Conservation (phyloP, 2,888 invertebrate species). For the Hetaerina titia region DNA sequence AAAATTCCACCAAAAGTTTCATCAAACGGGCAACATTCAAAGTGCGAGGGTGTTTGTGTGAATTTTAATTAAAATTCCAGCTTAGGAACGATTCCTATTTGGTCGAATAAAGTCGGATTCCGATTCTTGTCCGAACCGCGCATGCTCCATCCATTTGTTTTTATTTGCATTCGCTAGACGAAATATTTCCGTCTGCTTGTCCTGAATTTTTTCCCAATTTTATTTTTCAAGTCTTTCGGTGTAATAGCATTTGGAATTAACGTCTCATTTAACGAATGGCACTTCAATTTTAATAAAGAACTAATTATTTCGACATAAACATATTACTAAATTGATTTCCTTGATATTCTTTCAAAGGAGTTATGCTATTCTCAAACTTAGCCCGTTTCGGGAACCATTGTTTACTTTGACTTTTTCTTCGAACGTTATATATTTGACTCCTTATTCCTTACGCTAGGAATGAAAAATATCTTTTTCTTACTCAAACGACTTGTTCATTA, state of each 20-base stretch:
- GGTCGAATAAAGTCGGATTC: neutral
- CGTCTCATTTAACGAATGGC: neutral
- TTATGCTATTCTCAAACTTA: too few species aligned
- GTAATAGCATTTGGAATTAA: neutral
- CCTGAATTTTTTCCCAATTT: neutral
- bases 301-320: neutral
- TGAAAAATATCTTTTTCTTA: too few species aligned
- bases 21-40: conserved; percentile 29
- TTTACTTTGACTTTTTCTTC: too few species aligned
- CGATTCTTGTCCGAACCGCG: neutral
- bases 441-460: too few species aligned
- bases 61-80: conserved; percentile 65
- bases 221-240: neutral
- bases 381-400: too few species aligned
- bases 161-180: neutral
- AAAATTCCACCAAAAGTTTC: conserved; percentile 36
- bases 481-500: too few species aligned
- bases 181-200: neutral
- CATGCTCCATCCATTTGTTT: neutral
- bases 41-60: neutral
- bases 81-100: neutral
- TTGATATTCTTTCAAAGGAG: neutral
- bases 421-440: too few species aligned
- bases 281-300: neutral
- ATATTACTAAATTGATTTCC: neutral